Evolutionary conservation across 2,797 vertebrate genomes (phyloP), one percentile per base, ranked within the genome.

Genomic region (Antennarius maculatus): DNA sequence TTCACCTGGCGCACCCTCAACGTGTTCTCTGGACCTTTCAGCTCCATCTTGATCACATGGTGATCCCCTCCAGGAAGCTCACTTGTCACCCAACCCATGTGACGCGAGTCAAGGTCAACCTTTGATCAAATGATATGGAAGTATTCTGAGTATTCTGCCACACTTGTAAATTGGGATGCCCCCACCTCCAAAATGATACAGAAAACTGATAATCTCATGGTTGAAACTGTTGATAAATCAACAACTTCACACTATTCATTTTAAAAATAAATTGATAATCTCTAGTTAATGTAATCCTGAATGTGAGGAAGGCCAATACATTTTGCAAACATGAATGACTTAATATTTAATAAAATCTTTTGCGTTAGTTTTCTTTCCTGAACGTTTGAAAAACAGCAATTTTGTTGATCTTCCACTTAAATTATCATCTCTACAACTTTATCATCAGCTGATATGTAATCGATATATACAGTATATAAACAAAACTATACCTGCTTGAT

Each of bases 11-110:
- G 95, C 76, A 99, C 97, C 89, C 98, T 92, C 69, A 99, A 90
- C 0, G 98, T 99, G 90, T 99, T 99, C 91, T 99, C 98, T 1
- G 97, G 98, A 46, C 98, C 98, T 71, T 99, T 99, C 84, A 99
- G 86, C 82, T 99, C 98, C 80, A 99, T 96, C 88, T 98, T 99
- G 86, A 99, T 95, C 77, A 99, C 96, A 76, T 98, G 95, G 85
- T 98, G 95, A 87, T 98, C 97, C 37, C 96, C 96, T 7, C 96
- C 96, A 29, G 97, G 96, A 76, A 99, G 95, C 80, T 99, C 97
- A 83, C 97, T 98, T 42, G 97, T 98, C 76, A 99, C 95, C 98
- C 98, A 99, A 84, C 98, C 98, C 90, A 99, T 99, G 86, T 99
- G 98, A 53, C 98, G 95, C 0, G 97, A 98, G 91, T 99, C 98